Evolutionary conservation across 2,113 vertebrate species (phyloP), one percentile per base, ranked within the genome.

Genomic region (Callipepla squamata): DNA sequence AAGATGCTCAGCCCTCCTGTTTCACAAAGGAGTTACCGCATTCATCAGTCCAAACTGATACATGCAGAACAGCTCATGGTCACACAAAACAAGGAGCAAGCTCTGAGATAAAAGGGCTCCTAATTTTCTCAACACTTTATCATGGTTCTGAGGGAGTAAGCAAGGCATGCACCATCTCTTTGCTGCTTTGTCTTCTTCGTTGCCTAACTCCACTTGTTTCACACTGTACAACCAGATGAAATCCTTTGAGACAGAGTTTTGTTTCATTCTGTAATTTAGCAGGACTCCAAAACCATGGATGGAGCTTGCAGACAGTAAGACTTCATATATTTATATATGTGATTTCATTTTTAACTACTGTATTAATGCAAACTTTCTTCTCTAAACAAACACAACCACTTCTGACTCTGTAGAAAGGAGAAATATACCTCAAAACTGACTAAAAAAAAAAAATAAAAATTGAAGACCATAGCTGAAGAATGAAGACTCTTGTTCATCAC

Each of bases 101-200:
- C 85, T 58, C 42, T 0, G 3, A 88, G 93, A 93, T 96, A 74
- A 94, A 87, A 51, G 25, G 40, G 50, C 34, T 83, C 59, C 65
- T 83, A n/a, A 89, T 92, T 94, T 85, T 80, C 51, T 77, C 68
- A 42, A 42, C 11, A 2, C 25, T 73, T 94, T 90, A 94, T 94
- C 92, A 55, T 50, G 38, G 6, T 36, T 62, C 80, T 34, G 50
- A 90, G 79, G 85, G 92, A 95, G 93, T 62, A 23, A 40, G 21
- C 58, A 82, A 87, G 36, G 53, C 36, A 62, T 34, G 70, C 76
- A 57, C 51, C 25, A 9, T 42, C 40, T 68, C 51, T 82, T 82
- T 8, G 0, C 40, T 81, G 30, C 62, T 81, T 40, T 85, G 47
- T 86, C 80, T 72, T 67, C 32, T 20, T 77, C 94, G 78, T 50